These are phyloP conservation scores for Stenolophus ochropezus DNA, from an alignment of 2,888 invertebrate species.

Conservation along the genomic window DNA sequence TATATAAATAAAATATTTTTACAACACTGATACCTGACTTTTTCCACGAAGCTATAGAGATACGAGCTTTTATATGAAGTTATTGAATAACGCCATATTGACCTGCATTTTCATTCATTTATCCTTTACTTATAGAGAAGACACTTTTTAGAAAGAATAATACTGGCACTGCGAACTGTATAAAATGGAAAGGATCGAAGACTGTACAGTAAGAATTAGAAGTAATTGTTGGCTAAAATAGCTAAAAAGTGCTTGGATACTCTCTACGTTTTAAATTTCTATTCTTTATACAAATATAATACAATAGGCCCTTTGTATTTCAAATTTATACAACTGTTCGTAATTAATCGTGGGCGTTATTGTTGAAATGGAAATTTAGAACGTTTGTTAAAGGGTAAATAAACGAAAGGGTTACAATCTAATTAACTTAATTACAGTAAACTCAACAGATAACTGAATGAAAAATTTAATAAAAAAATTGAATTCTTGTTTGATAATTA, in stretches of 20 bases:
- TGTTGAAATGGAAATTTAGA: slow-evolving; percentile 21
- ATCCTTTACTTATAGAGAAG: not conserved
- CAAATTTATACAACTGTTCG: not conserved
- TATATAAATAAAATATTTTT: slow-evolving; percentile 57
- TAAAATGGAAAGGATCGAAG: slow-evolving; percentile 33
- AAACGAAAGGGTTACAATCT: slow-evolving; percentile 30
- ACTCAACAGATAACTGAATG: slow-evolving; percentile 48
- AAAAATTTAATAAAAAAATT: slow-evolving; percentile 53
- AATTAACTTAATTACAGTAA: slow-evolving; percentile 49
- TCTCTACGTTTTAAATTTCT: slow-evolving; percentile 7
- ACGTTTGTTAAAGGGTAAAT: slow-evolving; percentile 25
- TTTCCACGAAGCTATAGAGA: slow-evolving; percentile 41
- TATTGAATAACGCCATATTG: slow-evolving; percentile 33
- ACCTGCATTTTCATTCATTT: slow-evolving; percentile 19
- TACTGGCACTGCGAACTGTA: slow-evolving; percentile 30
- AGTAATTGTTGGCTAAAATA: not conserved
- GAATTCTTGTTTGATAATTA: slow-evolving; percentile 51
- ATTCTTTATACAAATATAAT: slow-evolving; percentile 12
- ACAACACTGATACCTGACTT: slow-evolving; percentile 53
- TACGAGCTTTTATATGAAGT: slow-evolving; percentile 34
- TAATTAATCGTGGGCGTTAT: not conserved
- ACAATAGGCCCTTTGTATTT: slow-evolving; percentile 36
- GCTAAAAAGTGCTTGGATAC: slow-evolving; percentile 11
- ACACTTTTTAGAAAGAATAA: slow-evolving; percentile 36
- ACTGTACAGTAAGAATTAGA: slow-evolving; percentile 23